Conservation (phyloP, 2,888 invertebrate species). For the Stomorhina lunata region DNA sequence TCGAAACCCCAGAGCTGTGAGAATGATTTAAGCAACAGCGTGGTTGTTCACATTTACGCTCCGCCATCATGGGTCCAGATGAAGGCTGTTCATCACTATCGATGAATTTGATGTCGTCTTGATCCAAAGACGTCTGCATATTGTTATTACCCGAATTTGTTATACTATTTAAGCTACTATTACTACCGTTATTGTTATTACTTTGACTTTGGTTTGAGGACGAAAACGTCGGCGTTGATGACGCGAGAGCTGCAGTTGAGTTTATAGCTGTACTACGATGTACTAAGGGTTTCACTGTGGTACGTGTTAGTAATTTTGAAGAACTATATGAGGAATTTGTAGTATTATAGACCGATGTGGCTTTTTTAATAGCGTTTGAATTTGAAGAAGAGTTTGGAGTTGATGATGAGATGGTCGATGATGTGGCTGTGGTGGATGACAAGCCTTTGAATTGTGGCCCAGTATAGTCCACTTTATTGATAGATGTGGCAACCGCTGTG, state of each 20-base stretch:
- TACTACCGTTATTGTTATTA: conserved; percentile 67
- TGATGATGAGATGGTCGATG: conserved; percentile 52
- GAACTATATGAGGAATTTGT: conserved; percentile 37
- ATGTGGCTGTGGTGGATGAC: conserved; percentile 34
- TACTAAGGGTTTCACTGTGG: conserved; percentile 64
- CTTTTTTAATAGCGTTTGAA: conserved; percentile 47
- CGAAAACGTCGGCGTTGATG: conserved; percentile 33
- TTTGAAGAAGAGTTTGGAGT: conserved; percentile 35
- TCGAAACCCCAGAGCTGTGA: conserved; percentile 30
- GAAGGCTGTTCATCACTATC: conserved; percentile 73
- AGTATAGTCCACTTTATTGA: conserved; percentile 67
- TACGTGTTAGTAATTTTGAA: conserved; percentile 52
- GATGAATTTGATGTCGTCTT: conserved; percentile 77
- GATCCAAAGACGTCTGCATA: conserved; percentile 69
- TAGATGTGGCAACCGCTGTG: conserved; percentile 69
- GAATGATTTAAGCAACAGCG: conserved; percentile 57
- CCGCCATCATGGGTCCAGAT: conserved; percentile 46
- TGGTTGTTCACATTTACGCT: conserved; percentile 60
- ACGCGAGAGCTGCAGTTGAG: not conserved
- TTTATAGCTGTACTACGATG: conserved; percentile 59
- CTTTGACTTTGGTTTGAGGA: conserved; percentile 61
- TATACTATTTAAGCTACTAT: conserved; percentile 62
- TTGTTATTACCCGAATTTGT: conserved; percentile 66
- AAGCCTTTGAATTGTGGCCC: conserved; percentile 58
- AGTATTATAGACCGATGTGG: conserved; percentile 34